Evolutionary conservation across 2,888 invertebrate species (phyloP).

Genomic region (Tuberolachnus salignus): DNA sequence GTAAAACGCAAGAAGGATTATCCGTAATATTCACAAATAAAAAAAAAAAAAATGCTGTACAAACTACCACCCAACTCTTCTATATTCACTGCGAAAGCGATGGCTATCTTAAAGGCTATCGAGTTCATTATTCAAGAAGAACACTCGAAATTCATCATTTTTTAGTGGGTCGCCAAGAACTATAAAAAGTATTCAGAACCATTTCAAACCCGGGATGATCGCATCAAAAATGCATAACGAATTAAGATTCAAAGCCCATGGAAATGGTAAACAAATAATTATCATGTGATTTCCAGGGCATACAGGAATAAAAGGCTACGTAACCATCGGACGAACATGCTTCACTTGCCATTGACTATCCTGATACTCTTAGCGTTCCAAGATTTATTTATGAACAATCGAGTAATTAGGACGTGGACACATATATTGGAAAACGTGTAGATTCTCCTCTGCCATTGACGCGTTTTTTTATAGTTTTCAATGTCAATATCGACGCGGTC

Average conservation of each 20-base stretch:
- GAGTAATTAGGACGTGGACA: no score
- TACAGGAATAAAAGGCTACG: not conserved
- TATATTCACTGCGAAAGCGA: not conserved
- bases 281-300: no score
- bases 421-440: no score
- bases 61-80: not conserved
- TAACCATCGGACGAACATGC: not conserved
- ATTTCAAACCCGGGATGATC: not conserved
- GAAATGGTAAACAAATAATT: no score
- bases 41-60: not conserved
- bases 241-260: no score
- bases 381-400: no score
- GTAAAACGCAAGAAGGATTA: not conserved
- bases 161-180: not conserved
- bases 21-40: not conserved
- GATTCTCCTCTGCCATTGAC: no score
- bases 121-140: not conserved
- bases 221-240: not conserved
- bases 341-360: not conserved
- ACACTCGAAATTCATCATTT: not conserved
- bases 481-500: no score
- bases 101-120: not conserved
- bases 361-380: no score
- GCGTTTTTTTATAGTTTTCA: no score
- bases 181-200: not conserved